Conservation (phyloP, 1,140 invertebrate species). For the Apocrypta bakeri region DNA sequence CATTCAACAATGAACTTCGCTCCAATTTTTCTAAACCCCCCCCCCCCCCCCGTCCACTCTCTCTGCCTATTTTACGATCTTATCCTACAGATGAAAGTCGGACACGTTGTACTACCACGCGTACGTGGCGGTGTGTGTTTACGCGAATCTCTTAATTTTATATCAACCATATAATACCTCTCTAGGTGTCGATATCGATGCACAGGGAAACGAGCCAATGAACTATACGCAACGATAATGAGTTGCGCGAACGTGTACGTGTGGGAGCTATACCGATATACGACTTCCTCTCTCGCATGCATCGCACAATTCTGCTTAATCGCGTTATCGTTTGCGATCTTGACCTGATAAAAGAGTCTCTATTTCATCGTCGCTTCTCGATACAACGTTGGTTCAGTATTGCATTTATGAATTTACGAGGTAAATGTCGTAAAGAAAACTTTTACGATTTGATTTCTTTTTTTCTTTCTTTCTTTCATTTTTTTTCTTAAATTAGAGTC, state of each 20-base stretch:
- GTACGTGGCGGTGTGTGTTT: too few relatives aligned
- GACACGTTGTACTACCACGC: neutral
- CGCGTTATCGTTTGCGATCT: constrained; percentile 48
- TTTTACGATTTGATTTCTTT: too few relatives aligned
- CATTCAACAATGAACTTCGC: neutral
- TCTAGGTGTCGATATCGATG: too few relatives aligned
- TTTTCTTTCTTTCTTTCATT: too few relatives aligned
- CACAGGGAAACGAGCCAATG: neutral
- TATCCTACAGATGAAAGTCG: neutral
- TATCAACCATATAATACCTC: too few relatives aligned
- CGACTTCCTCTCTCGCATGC: constrained; percentile 10
- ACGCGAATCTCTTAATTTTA: neutral
- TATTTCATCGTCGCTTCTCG: neutral
- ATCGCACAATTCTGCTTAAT: constrained; percentile 33
- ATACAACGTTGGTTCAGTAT: neutral
- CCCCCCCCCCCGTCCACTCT: neutral
- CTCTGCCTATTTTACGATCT: too few relatives aligned
- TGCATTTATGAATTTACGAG: too few relatives aligned
- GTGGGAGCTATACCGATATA: neutral
- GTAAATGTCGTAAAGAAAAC: too few relatives aligned
- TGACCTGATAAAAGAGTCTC: constrained; percentile 34
- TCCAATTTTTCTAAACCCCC: neutral
- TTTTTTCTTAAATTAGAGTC: too few relatives aligned
- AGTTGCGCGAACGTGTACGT: neutral
- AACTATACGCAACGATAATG: neutral